Conservation (phyloP, 2,113 vertebrate genomes). For the Siphamia tubifer region DNA sequence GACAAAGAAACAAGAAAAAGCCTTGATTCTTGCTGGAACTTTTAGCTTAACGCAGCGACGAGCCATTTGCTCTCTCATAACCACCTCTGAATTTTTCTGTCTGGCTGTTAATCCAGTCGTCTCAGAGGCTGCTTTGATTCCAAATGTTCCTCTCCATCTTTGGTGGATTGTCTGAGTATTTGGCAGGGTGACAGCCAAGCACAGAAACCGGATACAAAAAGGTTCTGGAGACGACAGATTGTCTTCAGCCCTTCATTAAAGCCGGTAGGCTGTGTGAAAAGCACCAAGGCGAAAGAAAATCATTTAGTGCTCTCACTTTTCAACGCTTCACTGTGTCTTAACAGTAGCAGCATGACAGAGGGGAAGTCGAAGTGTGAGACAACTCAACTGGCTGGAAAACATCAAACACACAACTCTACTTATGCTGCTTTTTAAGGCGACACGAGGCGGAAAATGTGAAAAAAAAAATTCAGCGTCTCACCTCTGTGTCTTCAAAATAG, state of each 20-base stretch:
- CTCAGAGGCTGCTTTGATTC: constrained; percentile 16
- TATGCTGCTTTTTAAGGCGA: no score
- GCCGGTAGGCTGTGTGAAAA: neutral
- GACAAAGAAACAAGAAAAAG: constrained; percentile 25
- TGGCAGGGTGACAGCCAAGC: constrained; percentile 8
- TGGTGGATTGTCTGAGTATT: constrained; percentile 24
- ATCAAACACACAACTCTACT: no score
- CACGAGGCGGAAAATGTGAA: no score
- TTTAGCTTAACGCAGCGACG: constrained; percentile 18
- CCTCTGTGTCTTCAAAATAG: no score
- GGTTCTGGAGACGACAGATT: constrained; percentile 4
- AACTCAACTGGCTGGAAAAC: neutral
- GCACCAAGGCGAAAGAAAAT: constrained; percentile 2
- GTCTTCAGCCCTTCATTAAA: constrained; percentile 30
- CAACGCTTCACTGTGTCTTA: neutral
- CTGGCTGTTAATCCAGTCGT: constrained; percentile 50
- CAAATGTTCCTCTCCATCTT: constrained; percentile 33
- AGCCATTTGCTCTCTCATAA: constrained; percentile 29
- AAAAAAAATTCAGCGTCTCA: no score
- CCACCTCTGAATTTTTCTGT: constrained; percentile 57
- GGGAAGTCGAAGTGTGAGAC: neutral
- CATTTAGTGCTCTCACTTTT: neutral
- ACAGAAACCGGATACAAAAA: neutral
- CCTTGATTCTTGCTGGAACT: constrained; percentile 43
- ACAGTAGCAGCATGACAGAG: neutral